phyloP scores from a whole-genome alignment of 1,140 invertebrate genomes.

The Drosophila orosa region DNA sequence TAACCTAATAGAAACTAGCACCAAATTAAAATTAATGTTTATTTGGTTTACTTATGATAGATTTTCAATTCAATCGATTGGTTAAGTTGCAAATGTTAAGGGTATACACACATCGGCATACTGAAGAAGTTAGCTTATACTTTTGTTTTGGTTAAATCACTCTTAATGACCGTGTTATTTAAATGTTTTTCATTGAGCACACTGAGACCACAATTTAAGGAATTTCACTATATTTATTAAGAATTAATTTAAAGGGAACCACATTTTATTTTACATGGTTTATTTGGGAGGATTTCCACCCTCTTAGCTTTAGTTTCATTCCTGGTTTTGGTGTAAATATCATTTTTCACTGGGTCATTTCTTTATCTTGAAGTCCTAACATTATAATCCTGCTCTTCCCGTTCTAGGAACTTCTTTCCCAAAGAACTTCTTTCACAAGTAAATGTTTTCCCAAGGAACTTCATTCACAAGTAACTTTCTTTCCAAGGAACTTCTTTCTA shows the following conservation, averaged over 20 bases:
- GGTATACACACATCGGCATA: too few species aligned
- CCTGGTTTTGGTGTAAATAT: neutral
- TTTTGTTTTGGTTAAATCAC: constrained; percentile 1
- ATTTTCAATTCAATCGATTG: too few species aligned
- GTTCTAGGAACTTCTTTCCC: neutral
- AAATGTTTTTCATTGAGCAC: neutral
- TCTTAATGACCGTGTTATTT: neutral
- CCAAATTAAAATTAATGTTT: too few species aligned
- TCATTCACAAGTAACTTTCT: too few species aligned
- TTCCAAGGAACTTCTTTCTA: neutral
- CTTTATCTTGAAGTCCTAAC: neutral
- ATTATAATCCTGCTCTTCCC: constrained; percentile 1
- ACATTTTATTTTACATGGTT: neutral
- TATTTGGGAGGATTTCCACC: neutral
- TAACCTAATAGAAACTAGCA: too few species aligned
- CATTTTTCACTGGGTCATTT: neutral
- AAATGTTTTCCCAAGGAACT: neutral
- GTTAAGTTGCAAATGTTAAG: too few species aligned
- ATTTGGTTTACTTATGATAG: too few species aligned
- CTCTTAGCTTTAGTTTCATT: neutral
- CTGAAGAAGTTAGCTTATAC: too few species aligned
- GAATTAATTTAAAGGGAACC: too few species aligned
- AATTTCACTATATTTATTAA: neutral
- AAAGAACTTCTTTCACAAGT: neutral
- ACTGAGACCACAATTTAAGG: neutral